These are phyloP conservation scores for Trissolcus brochymenae DNA, from an alignment of 2,888 invertebrate species.

Conservation along the genomic window DNA sequence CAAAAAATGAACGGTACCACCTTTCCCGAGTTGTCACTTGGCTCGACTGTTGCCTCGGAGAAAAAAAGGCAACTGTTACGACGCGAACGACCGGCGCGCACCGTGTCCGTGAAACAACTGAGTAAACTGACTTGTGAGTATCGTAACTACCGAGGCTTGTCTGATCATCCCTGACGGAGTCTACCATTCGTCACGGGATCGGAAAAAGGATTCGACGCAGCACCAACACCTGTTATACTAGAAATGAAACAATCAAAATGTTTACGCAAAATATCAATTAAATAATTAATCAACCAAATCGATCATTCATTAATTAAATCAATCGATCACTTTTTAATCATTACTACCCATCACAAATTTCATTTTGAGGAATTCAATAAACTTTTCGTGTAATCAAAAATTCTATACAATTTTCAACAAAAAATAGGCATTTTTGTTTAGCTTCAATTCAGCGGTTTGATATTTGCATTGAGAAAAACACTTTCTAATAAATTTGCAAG, in stretches of 20 bases:
- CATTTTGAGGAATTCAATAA: too few relatives aligned
- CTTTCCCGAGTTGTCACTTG: constrained; percentile 5
- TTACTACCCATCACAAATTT: too few relatives aligned
- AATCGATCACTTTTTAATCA: too few relatives aligned
- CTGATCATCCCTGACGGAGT: constrained; percentile 51
- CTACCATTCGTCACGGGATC: constrained; percentile 31
- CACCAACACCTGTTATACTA: constrained; percentile 10
- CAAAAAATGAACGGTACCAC: constrained; percentile 19
- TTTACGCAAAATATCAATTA: too few relatives aligned
- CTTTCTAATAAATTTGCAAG: too few relatives aligned
- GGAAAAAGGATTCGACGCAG: constrained; percentile 28
- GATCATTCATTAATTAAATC: too few relatives aligned
- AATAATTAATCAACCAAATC: too few relatives aligned
- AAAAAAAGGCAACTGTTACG: constrained; percentile 5
- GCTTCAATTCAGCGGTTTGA: too few relatives aligned
- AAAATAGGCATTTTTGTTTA: too few relatives aligned
- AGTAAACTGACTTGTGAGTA: constrained; percentile 34
- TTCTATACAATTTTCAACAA: too few relatives aligned
- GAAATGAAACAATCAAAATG: not conserved
- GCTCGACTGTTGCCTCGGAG: not conserved
- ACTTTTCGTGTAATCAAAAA: too few relatives aligned
- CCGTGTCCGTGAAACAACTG: constrained; percentile 49
- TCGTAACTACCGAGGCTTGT: constrained; percentile 40
- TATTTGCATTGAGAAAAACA: too few relatives aligned
- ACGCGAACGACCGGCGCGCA: constrained; percentile 41